Evolutionary conservation across 2,888 invertebrate genomes (phyloP).

Genomic region (Rugalucina vietnamica): DNA sequence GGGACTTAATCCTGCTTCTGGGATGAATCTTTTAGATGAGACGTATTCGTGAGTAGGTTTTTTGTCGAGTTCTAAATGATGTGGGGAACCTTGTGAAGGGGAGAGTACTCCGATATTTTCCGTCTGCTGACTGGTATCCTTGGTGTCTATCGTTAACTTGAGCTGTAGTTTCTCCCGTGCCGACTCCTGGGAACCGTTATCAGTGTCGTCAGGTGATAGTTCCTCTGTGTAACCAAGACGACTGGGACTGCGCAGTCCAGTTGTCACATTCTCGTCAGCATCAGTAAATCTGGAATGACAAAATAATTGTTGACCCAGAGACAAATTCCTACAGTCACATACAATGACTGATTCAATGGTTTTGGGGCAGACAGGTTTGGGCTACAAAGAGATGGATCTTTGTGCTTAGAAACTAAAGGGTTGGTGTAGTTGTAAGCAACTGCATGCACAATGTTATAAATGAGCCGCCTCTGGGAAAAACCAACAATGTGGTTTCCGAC

Average conservation of each 20-base stretch:
- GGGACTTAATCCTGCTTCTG: constrained; percentile 46
- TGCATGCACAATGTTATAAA: too few species aligned
- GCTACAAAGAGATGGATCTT: too few species aligned
- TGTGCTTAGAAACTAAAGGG: too few species aligned
- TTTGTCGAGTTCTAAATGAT: not conserved
- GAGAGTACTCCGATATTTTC: constrained; percentile 47
- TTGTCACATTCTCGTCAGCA: not conserved
- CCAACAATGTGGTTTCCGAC: too few species aligned
- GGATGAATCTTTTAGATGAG: constrained; percentile 49
- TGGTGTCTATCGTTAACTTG: constrained; percentile 39
- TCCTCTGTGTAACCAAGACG: constrained; percentile 65
- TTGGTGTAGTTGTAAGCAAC: too few species aligned
- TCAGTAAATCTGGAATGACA: not conserved
- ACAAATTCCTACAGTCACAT: too few species aligned
- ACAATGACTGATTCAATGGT: too few species aligned
- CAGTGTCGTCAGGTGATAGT: constrained; percentile 27
- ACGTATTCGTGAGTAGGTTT: constrained; percentile 37
- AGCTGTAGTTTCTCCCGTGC: constrained; percentile 51
- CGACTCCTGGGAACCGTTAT: constrained; percentile 56
- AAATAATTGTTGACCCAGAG: too few species aligned
- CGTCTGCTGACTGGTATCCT: constrained; percentile 55
- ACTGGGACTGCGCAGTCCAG: constrained; percentile 55
- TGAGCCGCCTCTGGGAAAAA: too few species aligned
- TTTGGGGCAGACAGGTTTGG: too few species aligned
- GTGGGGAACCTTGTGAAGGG: constrained; percentile 19